phyloP scores from a whole-genome alignment of 2,113 vertebrate species.

The Meles meles region DNA sequence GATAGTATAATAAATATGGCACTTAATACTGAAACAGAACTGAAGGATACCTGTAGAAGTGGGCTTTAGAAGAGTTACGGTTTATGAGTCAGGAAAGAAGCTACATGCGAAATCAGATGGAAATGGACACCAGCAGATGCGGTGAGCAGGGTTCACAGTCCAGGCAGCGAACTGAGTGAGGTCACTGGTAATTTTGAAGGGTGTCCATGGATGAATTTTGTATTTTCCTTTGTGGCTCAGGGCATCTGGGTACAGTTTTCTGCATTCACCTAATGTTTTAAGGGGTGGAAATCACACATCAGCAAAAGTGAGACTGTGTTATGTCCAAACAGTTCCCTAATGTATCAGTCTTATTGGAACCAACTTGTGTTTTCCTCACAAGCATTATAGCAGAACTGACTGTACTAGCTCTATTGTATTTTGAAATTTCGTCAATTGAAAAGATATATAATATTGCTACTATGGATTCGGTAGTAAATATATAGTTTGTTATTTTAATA shows the following conservation, averaged over 20 bases:
- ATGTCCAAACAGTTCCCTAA: not conserved
- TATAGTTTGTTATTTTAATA: not conserved
- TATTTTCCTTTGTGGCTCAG: not conserved
- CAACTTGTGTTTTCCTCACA: conserved; percentile 28
- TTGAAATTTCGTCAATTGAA: not conserved
- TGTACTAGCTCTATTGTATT: not conserved
- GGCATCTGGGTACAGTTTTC: not conserved
- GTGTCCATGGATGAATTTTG: not conserved
- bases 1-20: not conserved
- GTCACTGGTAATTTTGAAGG: not conserved
- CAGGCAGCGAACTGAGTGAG: not conserved
- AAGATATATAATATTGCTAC: not conserved
- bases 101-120: not conserved
- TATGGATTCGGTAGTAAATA: not conserved
- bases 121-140: not conserved
- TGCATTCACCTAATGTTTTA: not conserved
- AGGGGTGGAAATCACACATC: not conserved
- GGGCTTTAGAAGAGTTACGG: not conserved
- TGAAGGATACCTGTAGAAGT: not conserved
- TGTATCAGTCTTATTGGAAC: not conserved
- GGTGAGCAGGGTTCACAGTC: not conserved
- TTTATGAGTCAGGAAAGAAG: not conserved
- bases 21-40: not conserved
- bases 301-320: not conserved
- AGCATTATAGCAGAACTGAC: not conserved